Conservation (phyloP, 2,888 invertebrate species). For the Byasa hedistus region DNA sequence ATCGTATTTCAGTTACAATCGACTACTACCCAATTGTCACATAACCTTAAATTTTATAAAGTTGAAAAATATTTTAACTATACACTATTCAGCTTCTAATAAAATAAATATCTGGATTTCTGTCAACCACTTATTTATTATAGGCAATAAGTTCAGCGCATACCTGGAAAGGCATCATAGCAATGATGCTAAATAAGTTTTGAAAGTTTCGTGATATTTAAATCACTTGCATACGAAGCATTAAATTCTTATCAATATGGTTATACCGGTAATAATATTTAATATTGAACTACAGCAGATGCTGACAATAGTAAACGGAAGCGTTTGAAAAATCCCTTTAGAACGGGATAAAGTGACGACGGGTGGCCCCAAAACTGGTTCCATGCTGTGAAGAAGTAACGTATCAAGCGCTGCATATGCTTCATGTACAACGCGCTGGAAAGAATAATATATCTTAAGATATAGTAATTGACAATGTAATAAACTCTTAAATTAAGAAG, state of each 20-base stretch:
- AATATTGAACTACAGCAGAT: slow-evolving; percentile 19
- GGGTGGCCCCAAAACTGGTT: slow-evolving; percentile 36
- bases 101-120: slow-evolving; percentile 1
- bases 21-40: slow-evolving; percentile 1
- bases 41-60: slow-evolving; percentile 16
- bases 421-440: slow-evolving; percentile 68
- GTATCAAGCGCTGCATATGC: slow-evolving; percentile 70
- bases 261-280: slow-evolving; percentile 17
- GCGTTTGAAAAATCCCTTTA: slow-evolving; percentile 6
- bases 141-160: background rate
- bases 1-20: background rate
- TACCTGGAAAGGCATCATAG: background rate
- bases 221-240: slow-evolving; percentile 20
- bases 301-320: slow-evolving; percentile 1
- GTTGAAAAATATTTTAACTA: slow-evolving; percentile 8
- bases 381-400: slow-evolving; percentile 55
- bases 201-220: slow-evolving; percentile 7
- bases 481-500: background rate
- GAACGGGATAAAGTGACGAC: slow-evolving; percentile 37
- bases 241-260: slow-evolving; percentile 31
- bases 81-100: slow-evolving; percentile 12
- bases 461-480: background rate
- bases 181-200: slow-evolving; percentile 1
- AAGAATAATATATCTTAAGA: slow-evolving; percentile 14
- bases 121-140: slow-evolving; percentile 11